phyloP scores from a whole-genome alignment of 1,140 invertebrate genomes.

The Pristionchus pacificus region DNA sequence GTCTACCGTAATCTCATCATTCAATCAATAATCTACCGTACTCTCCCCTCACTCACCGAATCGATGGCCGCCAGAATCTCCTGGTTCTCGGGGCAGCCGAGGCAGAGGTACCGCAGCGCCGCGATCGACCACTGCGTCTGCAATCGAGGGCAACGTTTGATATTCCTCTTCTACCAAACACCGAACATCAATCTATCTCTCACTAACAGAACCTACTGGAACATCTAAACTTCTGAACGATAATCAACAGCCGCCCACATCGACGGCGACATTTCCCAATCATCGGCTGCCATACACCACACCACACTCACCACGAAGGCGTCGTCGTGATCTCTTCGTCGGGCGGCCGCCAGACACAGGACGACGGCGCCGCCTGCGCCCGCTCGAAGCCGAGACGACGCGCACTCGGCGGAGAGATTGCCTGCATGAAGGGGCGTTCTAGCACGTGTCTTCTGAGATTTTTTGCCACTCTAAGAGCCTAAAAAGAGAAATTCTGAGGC shows the following conservation, averaged over 20 bases:
- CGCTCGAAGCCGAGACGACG: neutral
- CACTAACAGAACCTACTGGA: no score
- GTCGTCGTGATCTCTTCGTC: neutral
- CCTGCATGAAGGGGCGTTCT: no score
- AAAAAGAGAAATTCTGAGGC: no score
- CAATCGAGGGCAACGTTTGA: neutral
- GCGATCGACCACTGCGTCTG: slow-evolving; percentile 20
- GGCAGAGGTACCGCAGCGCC: slow-evolving; percentile 20
- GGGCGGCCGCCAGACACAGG: neutral
- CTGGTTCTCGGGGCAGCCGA: slow-evolving; percentile 27
- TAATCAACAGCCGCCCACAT: no score
- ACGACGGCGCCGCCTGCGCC: neutral
- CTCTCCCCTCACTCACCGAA: neutral
- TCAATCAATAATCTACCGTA: slow-evolving; percentile 1
- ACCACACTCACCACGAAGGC: neutral
- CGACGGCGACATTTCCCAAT: no score
- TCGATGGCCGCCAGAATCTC: slow-evolving; percentile 16
- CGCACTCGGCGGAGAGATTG: neutral
- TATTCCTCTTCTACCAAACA: no score
- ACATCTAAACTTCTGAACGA: no score
- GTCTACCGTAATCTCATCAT: no score
- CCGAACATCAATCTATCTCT: no score
- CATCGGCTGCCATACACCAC: no score
- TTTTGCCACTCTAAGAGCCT: no score
- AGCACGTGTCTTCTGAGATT: no score